phyloP scores from a whole-genome alignment of 53 echinoderm and acorn worm genomes.

The Holothuria leucospilota region DNA sequence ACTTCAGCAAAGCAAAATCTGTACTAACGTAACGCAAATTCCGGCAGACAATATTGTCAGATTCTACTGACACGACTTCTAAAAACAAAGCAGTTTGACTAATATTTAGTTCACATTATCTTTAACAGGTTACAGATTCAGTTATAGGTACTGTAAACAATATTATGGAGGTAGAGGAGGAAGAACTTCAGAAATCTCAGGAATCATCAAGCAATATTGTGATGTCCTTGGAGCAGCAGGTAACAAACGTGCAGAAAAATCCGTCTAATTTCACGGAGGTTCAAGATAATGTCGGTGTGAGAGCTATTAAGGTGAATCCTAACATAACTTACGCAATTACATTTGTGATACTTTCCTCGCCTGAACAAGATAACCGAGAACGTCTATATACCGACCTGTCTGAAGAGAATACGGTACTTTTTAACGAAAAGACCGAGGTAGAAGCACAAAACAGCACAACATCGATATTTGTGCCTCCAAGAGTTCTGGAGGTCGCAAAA shows the following conservation, averaged over 20 bases:
- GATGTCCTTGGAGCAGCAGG: constrained; percentile 24
- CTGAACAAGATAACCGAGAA: neutral
- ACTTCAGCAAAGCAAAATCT: too few relatives aligned
- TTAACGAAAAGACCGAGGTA: neutral
- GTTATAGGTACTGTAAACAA: too few relatives aligned
- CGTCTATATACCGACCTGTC: neutral
- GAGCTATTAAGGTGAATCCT: constrained; percentile 9
- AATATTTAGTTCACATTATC: too few relatives aligned
- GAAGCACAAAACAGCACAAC: neutral
- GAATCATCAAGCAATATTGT: neutral
- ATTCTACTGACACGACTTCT: too few relatives aligned
- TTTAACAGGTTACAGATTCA: neutral
- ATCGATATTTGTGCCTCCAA: constrained; percentile 4
- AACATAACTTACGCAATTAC: neutral
- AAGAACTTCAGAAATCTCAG: too few relatives aligned
- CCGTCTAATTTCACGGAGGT: constrained; percentile 20
- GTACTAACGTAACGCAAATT: too few relatives aligned
- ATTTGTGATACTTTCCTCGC: neutral
- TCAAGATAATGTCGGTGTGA: constrained; percentile 15
- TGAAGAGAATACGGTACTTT: constrained; percentile 9
- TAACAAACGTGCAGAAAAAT: constrained; percentile 19
- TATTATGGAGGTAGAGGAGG: too few relatives aligned
- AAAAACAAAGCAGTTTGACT: too few relatives aligned
- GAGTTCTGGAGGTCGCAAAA: neutral
- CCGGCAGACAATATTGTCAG: too few relatives aligned